phyloP scores from a whole-genome alignment of 2,113 vertebrate genomes.

The Amazona guildingii region DNA sequence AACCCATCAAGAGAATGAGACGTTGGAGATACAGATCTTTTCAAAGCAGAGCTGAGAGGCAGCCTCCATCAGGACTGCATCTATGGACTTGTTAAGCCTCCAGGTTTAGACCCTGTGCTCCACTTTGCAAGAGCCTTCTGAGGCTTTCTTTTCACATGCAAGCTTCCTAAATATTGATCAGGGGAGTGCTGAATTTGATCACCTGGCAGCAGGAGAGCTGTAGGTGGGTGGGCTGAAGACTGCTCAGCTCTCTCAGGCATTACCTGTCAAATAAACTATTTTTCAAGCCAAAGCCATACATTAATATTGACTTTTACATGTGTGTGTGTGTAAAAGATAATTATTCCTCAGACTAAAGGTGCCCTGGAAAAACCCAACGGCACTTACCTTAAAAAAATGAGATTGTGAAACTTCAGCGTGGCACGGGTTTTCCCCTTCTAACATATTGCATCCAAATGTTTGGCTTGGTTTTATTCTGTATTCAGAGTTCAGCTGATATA shows the following conservation, averaged over 20 bases:
- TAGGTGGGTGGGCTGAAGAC: neutral
- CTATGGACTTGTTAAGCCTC: neutral
- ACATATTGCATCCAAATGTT: neutral
- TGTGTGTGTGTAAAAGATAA: neutral
- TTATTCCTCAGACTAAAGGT: neutral
- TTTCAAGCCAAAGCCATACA: neutral
- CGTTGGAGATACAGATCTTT: accelerated
- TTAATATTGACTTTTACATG: neutral
- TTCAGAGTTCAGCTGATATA: neutral
- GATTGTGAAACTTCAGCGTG: neutral
- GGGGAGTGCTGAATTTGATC: neutral
- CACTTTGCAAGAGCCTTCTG: neutral
- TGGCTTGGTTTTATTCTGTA: neutral
- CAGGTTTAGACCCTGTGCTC: neutral
- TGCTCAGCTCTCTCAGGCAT: neutral
- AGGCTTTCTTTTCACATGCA: neutral
- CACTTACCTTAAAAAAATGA: neutral
- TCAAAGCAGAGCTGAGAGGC: neutral
- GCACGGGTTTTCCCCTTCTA: neutral
- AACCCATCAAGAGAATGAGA: neutral
- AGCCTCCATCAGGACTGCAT: neutral
- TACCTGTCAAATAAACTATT: neutral
- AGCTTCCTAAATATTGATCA: neutral
- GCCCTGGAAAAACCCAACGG: neutral
- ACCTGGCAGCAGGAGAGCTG: conserved; percentile 7